phyloP scores from a whole-genome alignment of 2,113 vertebrate genomes.

The Halichoerus grypus region DNA sequence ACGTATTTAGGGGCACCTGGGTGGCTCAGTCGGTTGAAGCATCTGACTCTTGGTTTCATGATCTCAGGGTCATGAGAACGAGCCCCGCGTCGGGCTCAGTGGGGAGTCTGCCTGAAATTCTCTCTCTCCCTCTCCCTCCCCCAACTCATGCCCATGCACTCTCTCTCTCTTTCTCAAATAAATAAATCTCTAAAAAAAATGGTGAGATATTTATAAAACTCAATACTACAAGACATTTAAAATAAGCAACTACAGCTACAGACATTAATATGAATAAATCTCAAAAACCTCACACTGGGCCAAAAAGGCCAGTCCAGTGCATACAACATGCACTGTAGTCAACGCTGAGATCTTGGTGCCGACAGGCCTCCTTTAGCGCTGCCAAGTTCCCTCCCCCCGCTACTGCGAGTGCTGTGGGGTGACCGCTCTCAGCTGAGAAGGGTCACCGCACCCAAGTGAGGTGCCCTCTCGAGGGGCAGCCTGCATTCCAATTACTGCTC shows the following conservation, averaged over 20 bases:
- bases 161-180: neutral
- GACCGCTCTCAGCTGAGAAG: neutral
- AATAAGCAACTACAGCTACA: neutral
- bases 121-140: neutral
- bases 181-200: neutral
- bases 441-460: neutral
- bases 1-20: neutral
- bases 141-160: rapidly evolving
- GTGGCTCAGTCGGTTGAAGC: neutral
- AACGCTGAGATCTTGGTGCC: neutral
- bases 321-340: rapidly evolving
- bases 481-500: neutral
- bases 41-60: neutral
- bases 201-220: neutral
- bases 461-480: neutral
- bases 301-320: neutral
- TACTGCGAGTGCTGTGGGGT: neutral
- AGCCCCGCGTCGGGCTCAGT: neutral
- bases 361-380: rapidly evolving
- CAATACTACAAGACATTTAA: neutral
- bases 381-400: neutral
- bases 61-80: neutral
- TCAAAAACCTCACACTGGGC: neutral
- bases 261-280: neutral
- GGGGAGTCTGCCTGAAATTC: neutral